Evolutionary conservation across 1,140 invertebrate species (phyloP).

Genomic region (Microplitis demolitor): DNA sequence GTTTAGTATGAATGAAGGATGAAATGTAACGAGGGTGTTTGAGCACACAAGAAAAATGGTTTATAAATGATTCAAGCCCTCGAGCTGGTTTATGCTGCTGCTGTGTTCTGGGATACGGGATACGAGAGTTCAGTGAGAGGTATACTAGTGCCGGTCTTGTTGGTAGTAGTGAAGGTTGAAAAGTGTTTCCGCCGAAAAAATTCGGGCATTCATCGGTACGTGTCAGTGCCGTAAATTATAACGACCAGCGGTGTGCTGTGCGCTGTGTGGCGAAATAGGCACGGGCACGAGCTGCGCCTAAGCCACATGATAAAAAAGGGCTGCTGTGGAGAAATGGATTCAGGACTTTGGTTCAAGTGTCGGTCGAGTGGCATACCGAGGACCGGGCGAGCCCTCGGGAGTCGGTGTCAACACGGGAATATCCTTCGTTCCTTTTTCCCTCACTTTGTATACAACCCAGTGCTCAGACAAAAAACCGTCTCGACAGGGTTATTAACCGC

Average conservation of each 20-base stretch:
- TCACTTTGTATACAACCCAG: not conserved
- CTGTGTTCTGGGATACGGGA: not conserved
- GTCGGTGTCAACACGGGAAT: not conserved
- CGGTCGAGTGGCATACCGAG: no score
- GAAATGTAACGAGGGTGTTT: no score
- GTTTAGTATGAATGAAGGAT: no score
- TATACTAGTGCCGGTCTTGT: no score
- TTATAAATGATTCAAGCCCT: no score
- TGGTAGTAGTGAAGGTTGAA: not conserved
- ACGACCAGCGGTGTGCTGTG: not conserved
- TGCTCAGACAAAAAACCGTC: not conserved
- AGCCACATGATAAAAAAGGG: not conserved
- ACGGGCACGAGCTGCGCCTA: not conserved
- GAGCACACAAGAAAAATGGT: no score
- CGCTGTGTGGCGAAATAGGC: not conserved
- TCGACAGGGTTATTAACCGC: not conserved
- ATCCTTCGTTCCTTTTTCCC: not conserved
- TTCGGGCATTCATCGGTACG: not conserved
- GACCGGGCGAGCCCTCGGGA: not conserved
- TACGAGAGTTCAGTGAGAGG: no score
- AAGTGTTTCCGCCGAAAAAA: constrained; percentile 1
- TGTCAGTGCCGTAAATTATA: not conserved
- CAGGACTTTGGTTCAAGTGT: not conserved
- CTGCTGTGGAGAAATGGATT: not conserved
- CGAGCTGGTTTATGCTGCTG: no score